Percentiles rank a stretch among this genome's conserved stretches.
Conservation (phyloP, 2,888 invertebrate species). For the Elmis aenea region DNA sequence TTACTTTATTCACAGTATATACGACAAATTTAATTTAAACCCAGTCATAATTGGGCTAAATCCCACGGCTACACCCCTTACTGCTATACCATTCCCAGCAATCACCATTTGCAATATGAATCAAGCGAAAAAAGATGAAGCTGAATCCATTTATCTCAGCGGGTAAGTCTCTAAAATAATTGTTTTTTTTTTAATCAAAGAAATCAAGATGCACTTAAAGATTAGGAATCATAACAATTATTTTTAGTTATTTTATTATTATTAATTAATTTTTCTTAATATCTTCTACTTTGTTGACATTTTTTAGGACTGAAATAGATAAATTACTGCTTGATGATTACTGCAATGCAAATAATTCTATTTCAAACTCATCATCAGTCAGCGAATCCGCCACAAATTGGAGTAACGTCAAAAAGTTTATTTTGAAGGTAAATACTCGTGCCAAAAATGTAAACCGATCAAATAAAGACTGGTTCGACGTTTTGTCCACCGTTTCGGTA, state of each 20-base stretch:
- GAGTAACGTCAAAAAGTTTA: slow-evolving; percentile 45
- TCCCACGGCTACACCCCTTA: slow-evolving; percentile 62
- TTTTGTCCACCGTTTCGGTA: too few species aligned
- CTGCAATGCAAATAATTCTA: slow-evolving; percentile 32
- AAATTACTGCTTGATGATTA: slow-evolving; percentile 40
- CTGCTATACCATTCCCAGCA: slow-evolving; percentile 74
- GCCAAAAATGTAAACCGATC: too few species aligned
- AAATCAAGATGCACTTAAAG: too few species aligned
- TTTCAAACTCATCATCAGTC: slow-evolving; percentile 23
- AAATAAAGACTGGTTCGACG: too few species aligned
- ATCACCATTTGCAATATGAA: slow-evolving; percentile 82
- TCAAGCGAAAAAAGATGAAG: slow-evolving; percentile 64
- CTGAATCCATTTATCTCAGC: slow-evolving; percentile 44
- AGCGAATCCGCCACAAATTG: slow-evolving; percentile 36
- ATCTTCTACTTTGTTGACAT: too few species aligned
- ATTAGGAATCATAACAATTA: too few species aligned
- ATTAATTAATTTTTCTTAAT: too few species aligned
- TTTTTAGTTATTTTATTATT: too few species aligned
- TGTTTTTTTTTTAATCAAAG: too few species aligned
- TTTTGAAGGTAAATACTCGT: slow-evolving; percentile 44
- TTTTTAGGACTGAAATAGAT: slow-evolving; percentile 29
- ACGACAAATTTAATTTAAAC: slow-evolving; percentile 64
- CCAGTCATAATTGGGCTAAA: slow-evolving; percentile 78
- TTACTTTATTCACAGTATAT: slow-evolving; percentile 69
- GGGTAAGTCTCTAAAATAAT: slow-evolving; percentile 31